A percentile compares a stretch with the other conserved stretches of the same genome.
Conservation (phyloP, 2,113 vertebrate genomes). For the Phodopus roborovskii region DNA sequence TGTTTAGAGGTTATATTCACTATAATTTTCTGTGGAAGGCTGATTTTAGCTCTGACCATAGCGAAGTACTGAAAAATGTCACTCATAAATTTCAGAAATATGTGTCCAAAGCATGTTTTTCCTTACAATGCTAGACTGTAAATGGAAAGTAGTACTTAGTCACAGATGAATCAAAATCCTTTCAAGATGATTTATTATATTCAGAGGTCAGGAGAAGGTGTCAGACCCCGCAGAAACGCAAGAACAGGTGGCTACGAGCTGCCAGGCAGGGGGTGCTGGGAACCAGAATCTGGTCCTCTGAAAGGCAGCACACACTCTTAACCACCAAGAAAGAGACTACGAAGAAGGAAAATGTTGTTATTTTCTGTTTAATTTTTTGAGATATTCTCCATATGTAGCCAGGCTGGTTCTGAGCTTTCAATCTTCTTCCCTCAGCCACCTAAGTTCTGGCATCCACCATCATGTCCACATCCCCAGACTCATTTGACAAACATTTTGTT, state of each 20-base stretch:
- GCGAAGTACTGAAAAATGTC: neutral
- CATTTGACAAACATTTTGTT: conserved; percentile 22
- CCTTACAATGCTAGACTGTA: neutral
- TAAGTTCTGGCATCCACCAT: neutral
- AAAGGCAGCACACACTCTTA: neutral
- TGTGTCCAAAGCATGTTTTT: neutral
- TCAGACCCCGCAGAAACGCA: too few species aligned
- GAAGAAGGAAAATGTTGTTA: neutral
- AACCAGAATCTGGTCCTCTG: neutral
- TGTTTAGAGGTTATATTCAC: neutral
- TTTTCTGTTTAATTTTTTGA: neutral
- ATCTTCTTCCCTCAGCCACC: neutral
- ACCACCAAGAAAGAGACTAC: neutral
- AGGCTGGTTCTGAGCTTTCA: neutral
- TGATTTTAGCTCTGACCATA: neutral
- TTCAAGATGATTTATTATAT: neutral
- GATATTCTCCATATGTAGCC: neutral
- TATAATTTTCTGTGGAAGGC: neutral
- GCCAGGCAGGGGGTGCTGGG: neutral
- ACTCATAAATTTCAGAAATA: neutral
- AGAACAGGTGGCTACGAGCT: neutral
- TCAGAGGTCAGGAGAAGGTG: neutral
- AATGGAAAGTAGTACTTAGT: conserved; percentile 11
- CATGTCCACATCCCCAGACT: neutral
- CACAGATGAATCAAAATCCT: conserved; percentile 26